phyloP scores from a whole-genome alignment of 1,140 invertebrate species.

The Adelges cooleyi region DNA sequence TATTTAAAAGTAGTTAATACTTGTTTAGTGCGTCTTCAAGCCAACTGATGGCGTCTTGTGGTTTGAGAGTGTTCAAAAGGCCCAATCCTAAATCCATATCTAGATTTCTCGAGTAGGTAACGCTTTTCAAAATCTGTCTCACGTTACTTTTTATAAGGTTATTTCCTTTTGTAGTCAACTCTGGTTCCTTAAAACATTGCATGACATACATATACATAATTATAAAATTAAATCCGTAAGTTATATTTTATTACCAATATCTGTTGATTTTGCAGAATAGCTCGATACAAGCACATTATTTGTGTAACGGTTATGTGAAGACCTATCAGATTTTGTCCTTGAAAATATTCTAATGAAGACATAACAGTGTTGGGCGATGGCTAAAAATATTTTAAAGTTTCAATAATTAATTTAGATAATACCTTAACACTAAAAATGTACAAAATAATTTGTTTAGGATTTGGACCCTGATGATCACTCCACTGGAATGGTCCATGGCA shows the following conservation, averaged over 20 bases:
- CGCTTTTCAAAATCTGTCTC: conserved; percentile 16
- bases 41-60: conserved; percentile 18
- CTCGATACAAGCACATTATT: conserved; percentile 5
- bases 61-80: conserved; percentile 15
- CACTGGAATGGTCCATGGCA: too few relatives aligned
- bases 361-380: background rate
- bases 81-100: conserved; percentile 27
- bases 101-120: conserved; percentile 14
- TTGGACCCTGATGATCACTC: too few relatives aligned
- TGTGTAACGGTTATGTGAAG: conserved; percentile 19
- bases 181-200: background rate
- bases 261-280: conserved; percentile 11
- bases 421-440: too few relatives aligned
- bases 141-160: conserved; percentile 18
- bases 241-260: background rate
- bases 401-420: too few relatives aligned
- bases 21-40: conserved; percentile 25
- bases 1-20: background rate
- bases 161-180: conserved; percentile 11
- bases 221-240: background rate
- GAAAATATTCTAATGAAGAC: conserved; percentile 16
- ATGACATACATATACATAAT: background rate
- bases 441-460: too few relatives aligned
- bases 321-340: conserved; percentile 21
- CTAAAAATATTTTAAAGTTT: conserved; percentile 14